Evolutionary conservation across 2,113 vertebrate genomes (phyloP).

Genomic region (Trematocara unimaculatum): DNA sequence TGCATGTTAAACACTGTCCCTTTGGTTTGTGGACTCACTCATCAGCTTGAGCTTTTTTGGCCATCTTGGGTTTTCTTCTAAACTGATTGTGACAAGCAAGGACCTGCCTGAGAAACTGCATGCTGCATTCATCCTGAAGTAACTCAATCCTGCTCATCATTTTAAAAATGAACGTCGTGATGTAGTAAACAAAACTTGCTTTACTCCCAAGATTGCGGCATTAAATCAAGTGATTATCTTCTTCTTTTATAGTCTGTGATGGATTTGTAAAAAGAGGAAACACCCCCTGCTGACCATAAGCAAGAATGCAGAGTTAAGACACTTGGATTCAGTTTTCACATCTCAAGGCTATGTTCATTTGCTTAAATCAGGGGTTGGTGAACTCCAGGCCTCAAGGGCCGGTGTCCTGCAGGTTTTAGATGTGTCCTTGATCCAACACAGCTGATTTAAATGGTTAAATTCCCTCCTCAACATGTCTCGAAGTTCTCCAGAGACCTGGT

Average conservation of each 20-base stretch:
- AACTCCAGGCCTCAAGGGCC: rapidly evolving
- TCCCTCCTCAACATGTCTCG: rapidly evolving
- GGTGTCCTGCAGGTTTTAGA: background rate
- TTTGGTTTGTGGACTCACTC: background rate
- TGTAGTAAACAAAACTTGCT: background rate
- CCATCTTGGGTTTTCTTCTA: background rate
- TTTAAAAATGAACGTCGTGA: background rate
- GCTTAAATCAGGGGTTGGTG: background rate
- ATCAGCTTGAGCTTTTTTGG: background rate
- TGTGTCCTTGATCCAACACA: background rate
- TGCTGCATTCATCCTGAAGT: background rate
- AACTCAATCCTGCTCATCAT: background rate
- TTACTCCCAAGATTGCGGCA: background rate
- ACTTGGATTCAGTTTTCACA: background rate
- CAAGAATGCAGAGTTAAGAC: background rate
- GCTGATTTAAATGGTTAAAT: background rate
- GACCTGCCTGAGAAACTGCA: background rate
- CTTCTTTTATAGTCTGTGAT: background rate
- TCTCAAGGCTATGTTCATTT: background rate
- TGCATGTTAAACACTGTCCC: background rate
- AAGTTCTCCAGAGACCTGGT: background rate
- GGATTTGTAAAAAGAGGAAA: background rate
- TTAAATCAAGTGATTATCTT: background rate
- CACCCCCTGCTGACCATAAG: background rate
- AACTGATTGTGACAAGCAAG: background rate